Base-by-base conservation (phyloP, 2,113 vertebrate species). In the Cynocephalus volans region DNA sequence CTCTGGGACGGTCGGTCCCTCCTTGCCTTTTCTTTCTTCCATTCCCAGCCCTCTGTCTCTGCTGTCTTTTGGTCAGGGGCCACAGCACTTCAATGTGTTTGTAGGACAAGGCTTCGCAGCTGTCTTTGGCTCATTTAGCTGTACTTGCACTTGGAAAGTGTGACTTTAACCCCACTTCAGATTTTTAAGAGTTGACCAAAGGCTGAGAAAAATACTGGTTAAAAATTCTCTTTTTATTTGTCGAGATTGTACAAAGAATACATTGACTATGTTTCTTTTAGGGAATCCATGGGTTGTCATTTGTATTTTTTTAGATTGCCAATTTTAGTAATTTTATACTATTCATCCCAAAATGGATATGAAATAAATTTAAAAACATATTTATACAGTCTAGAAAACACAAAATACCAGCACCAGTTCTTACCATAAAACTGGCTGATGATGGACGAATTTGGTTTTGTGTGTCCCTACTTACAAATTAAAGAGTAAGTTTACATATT, bases 351-450 rank as follows among this genome's bases (percentile, higher is more conserved):
- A 89, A 65, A 76, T 73, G 26, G 33, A 75, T 77, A 36, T 92
- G 67, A 90, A 94, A 64, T 82, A 90, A 12, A 23, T 87, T 79
- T 67, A 31, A 89, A 82, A 79, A 80, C 26, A 72, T 11, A 64
- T 62, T 56, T 79, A 56, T 65, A 26, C 36, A 45, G 33, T 65
- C 45, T 52, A 64, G n/a, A 88, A 88, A 93, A 79, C 14, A 17
- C 48, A 95, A 65, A 95, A 85, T 92, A 36, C 11, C 28, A 89
- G 80, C 3, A 24, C 33, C 10, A 45, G 0, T n/a, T 23, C 28
- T 75, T 94, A 52, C 13, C 72, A 65, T 41, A 62, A 75, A 85
- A 75, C 72, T 87, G 24, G 48, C 69, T 45, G 26, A 19, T 8
- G 18, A 77, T 86, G 73, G 41, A 83, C 45, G 24, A 4, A 45